A percentile compares a stretch with the other conserved stretches of the same genome.
Conservation (phyloP, 2,113 vertebrate species). For the Hippocampus guttulatus region DNA sequence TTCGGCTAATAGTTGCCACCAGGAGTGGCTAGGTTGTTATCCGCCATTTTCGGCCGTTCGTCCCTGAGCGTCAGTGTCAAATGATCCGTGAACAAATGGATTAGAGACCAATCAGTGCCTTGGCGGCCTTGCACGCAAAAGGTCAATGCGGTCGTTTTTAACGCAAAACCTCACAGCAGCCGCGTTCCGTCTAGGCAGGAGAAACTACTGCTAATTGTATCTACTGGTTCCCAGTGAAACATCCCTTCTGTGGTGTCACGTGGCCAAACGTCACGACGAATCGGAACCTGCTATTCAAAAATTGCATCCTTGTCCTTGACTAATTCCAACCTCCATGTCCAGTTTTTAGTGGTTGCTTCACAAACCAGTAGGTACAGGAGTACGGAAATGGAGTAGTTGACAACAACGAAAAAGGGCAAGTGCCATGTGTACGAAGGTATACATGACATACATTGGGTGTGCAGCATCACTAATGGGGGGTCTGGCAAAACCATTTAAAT, state of each 20-base stretch:
- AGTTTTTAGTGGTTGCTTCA: conserved; percentile 65
- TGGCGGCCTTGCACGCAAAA: conserved; percentile 16
- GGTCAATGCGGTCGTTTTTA: conserved; percentile 17
- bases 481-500: conserved; percentile 51
- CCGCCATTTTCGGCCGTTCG: conserved; percentile 24
- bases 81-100: conserved; percentile 5
- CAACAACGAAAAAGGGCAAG: conserved; percentile 8
- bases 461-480: conserved; percentile 30
- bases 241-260: conserved; percentile 17
- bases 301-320: not conserved
- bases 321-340: conserved; percentile 62
- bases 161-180: conserved; percentile 1
- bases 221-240: conserved; percentile 64
- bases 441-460: conserved; percentile 12
- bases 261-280: conserved; percentile 12
- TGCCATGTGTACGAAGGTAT: conserved; percentile 23
- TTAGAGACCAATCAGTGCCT: conserved; percentile 23
- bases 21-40: not conserved
- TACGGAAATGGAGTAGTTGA: conserved; percentile 23
- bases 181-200: not conserved
- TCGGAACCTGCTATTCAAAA: not conserved
- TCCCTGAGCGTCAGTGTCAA: conserved; percentile 29
- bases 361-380: conserved; percentile 68
- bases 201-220: conserved; percentile 48
- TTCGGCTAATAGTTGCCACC: conserved; percentile 36